Base-by-base conservation (phyloP, 1,140 invertebrate genomes). In the Mylabris phalerata region DNA sequence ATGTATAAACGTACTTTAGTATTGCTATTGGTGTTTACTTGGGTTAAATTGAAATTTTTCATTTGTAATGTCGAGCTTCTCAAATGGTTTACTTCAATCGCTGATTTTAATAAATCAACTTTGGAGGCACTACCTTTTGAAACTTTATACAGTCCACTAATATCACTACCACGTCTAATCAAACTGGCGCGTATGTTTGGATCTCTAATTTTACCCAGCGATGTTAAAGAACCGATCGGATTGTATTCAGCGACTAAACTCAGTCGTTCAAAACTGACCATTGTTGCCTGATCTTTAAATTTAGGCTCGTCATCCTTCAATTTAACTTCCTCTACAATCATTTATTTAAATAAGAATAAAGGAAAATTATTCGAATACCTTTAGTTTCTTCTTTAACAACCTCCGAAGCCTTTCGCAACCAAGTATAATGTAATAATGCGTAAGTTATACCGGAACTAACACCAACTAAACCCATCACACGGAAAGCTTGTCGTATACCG, bases 161-260 rank as follows among this genome's bases (percentile, higher is more conserved):
- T 65, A 41, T 71, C 67, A 59, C 79, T 81, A 59, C 78, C 78
- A 6, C 80, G 73, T 9, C 79, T 62, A n/a, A 78, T 77, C 44
- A 74, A 78, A 61, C 77, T 78, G 48, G 77, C 80, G 44, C 78
- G 71, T 46, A 19, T 19, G 19, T 19, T 19, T 19, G 60, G 47
- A 76, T 62, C 80, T 71, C 19, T 80, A 81, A 38, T 77, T 71
- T 82, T 76, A 1, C 82, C 82, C 58, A 86, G 62, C 2, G 84
- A 87, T 57, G 84, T 81, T 32, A 88, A 70, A 25, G 85, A 87
- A 24, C 86, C 85, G 56, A 86, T 79, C 49, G 84, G 84, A 70
- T 87, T 87, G 70, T 83, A 85, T 61, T 86, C 79, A 41, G 86
- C 85, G 75, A 87, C 84, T 55, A 88, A 77, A 64, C 84, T 85